Conservation (phyloP, 2,888 invertebrate species). For the Erynnis tages region DNA sequence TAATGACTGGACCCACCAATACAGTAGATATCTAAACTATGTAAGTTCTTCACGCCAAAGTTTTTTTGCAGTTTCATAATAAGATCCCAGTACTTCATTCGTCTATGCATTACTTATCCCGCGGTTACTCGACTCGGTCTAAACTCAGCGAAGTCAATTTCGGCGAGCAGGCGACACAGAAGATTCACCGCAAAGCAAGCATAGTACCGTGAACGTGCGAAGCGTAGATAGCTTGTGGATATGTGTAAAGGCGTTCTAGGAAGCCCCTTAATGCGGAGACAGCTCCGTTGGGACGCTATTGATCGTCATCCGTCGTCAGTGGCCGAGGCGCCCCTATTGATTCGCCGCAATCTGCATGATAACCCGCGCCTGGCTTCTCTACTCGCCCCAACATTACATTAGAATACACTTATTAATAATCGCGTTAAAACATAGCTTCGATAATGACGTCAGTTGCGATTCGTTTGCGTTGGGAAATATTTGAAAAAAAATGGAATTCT, state of each 20-base stretch:
- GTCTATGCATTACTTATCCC: too few relatives aligned
- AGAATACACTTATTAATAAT: slow-evolving; percentile 50
- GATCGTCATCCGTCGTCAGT: slow-evolving; percentile 80
- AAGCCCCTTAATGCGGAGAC: slow-evolving; percentile 80
- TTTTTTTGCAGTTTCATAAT: too few relatives aligned
- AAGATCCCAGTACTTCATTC: too few relatives aligned
- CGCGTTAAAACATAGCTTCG: slow-evolving; percentile 36
- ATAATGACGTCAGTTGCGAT: slow-evolving; percentile 8
- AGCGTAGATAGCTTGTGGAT: slow-evolving; percentile 67
- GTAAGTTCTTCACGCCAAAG: too few relatives aligned
- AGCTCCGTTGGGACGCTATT: slow-evolving; percentile 78
- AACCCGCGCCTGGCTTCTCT: slow-evolving; percentile 74
- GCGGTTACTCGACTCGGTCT: slow-evolving; percentile 10
- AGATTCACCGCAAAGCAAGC: slow-evolving; percentile 26
- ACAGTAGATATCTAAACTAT: too few relatives aligned
- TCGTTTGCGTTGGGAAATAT: background rate
- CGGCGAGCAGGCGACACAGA: slow-evolving; percentile 15
- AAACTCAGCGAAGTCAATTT: slow-evolving; percentile 20
- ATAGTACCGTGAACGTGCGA: slow-evolving; percentile 41
- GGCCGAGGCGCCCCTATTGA: slow-evolving; percentile 78
- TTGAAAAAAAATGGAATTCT: background rate
- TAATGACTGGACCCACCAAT: too few relatives aligned
- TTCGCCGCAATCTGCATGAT: slow-evolving; percentile 82
- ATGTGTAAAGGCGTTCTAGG: slow-evolving; percentile 78
- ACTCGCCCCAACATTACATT: slow-evolving; percentile 48